Percentiles rank a stretch among this genome's conserved stretches.
phyloP scores from a whole-genome alignment of 2,888 invertebrate genomes.

The Mesorhabditis spiculigera region DNA sequence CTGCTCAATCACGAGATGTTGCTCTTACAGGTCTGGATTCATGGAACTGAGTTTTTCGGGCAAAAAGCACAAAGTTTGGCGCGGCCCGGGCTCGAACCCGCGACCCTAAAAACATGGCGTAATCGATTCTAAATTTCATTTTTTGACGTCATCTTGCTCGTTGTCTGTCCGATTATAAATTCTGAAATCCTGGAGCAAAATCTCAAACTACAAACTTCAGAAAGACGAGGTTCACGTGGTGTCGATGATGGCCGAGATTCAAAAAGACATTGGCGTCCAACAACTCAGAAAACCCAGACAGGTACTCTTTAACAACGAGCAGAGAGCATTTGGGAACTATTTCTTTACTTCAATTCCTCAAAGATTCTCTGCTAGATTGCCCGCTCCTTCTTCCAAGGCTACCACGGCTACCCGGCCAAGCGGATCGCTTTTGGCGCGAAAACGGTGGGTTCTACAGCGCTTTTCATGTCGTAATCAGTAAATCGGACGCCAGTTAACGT shows the following conservation, averaged over 20 bases:
- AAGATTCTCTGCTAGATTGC: background rate
- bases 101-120: too few species aligned
- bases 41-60: too few species aligned
- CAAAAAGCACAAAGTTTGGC: too few species aligned
- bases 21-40: background rate
- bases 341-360: background rate
- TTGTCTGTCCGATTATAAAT: too few species aligned
- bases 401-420: background rate
- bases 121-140: too few species aligned
- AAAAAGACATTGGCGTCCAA: background rate
- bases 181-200: background rate
- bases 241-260: slow-evolving; percentile 1
- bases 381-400: slow-evolving; percentile 1
- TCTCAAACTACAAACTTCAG: background rate
- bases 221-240: background rate
- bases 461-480: too few species aligned
- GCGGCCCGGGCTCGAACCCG: too few species aligned
- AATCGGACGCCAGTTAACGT: too few species aligned
- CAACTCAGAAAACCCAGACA: background rate
- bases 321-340: background rate
- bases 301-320: background rate
- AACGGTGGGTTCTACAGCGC: background rate
- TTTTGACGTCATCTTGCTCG: too few species aligned
- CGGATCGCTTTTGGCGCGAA: background rate
- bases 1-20: background rate